A percentile compares a stretch with the other conserved stretches of the same genome.
These are phyloP conservation scores for Hycleus phaleratus DNA, from an alignment of 1,140 invertebrate genomes.

Conservation along the genomic window DNA sequence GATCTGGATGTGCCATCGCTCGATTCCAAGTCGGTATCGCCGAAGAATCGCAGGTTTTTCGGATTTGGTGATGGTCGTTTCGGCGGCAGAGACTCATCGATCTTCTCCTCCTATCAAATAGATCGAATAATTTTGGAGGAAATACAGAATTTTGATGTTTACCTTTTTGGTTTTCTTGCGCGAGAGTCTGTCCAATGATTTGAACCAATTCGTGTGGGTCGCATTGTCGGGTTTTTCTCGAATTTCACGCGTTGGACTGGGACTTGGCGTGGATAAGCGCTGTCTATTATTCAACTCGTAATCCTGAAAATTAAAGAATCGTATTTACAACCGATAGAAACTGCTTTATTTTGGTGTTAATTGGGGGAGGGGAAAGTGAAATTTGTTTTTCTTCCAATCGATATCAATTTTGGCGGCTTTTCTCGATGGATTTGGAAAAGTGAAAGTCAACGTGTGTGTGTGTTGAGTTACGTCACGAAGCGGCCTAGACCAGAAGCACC, in stretches of 20 bases:
- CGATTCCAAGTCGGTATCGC: slow-evolving; percentile 69
- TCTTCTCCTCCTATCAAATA: slow-evolving; percentile 24
- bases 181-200: slow-evolving; percentile 53
- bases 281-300: slow-evolving; percentile 56
- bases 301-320: slow-evolving; percentile 41
- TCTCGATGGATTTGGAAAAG: too few species aligned
- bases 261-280: slow-evolving; percentile 62
- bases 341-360: too few species aligned
- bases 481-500: slow-evolving; percentile 6
- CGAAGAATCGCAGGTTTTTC: slow-evolving; percentile 71
- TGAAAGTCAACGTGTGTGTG: too few species aligned
- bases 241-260: slow-evolving; percentile 47
- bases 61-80: slow-evolving; percentile 39
- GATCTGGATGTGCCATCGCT: slow-evolving; percentile 42
- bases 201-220: slow-evolving; percentile 51
- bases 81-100: slow-evolving; percentile 38
- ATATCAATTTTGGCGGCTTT: too few species aligned
- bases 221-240: slow-evolving; percentile 31
- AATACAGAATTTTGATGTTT: slow-evolving; percentile 1
- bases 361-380: too few species aligned
- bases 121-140: background rate
- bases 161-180: slow-evolving; percentile 48
- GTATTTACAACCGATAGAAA: too few species aligned
- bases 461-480: slow-evolving; percentile 1
- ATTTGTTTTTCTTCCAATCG: too few species aligned